These are phyloP conservation scores for Phengaris alcon DNA, from an alignment of 2,888 invertebrate species.

Conservation along the genomic window DNA sequence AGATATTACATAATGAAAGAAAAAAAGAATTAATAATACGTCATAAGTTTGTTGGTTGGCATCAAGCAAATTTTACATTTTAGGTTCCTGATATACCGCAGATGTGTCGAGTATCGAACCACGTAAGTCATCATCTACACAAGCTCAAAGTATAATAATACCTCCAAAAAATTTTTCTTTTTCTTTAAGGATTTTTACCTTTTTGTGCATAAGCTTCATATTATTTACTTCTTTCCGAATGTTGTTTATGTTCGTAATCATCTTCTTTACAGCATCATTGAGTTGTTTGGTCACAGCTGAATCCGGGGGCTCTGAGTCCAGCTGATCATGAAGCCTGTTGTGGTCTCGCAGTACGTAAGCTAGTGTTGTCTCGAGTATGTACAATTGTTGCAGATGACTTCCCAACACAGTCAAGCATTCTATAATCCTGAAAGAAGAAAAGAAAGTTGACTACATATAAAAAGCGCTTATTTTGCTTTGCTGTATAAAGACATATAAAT, in stretches of 20 bases:
- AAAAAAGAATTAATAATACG: too few relatives aligned
- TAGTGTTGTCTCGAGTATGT: slow-evolving; percentile 78
- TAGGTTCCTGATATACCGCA: too few relatives aligned
- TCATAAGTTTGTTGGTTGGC: too few relatives aligned
- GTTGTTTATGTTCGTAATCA: slow-evolving; percentile 52
- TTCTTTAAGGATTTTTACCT: slow-evolving; percentile 45
- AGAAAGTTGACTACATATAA: not conserved
- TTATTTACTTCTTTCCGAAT: slow-evolving; percentile 54
- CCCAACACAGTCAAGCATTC: slow-evolving; percentile 76
- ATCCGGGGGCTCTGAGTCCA: slow-evolving; percentile 62
- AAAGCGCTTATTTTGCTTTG: too few relatives aligned
- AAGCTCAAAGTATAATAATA: too few relatives aligned
- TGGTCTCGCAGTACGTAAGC: slow-evolving; percentile 73
- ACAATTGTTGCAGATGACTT: slow-evolving; percentile 78
- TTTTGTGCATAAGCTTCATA: slow-evolving; percentile 53
- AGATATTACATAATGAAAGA: too few relatives aligned
- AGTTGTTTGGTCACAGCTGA: slow-evolving; percentile 50
- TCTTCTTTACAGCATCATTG: slow-evolving; percentile 49
- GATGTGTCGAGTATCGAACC: too few relatives aligned
- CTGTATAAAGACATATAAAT: too few relatives aligned
- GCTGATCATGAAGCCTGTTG: slow-evolving; percentile 51
- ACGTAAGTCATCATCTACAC: too few relatives aligned
- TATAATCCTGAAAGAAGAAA: slow-evolving; percentile 66
- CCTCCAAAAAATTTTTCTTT: too few relatives aligned
- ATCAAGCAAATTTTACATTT: too few relatives aligned